Evolutionary conservation across 1,140 invertebrate species (phyloP), one percentile per base, ranked within the genome.

Genomic region (Papilio helenus): DNA sequence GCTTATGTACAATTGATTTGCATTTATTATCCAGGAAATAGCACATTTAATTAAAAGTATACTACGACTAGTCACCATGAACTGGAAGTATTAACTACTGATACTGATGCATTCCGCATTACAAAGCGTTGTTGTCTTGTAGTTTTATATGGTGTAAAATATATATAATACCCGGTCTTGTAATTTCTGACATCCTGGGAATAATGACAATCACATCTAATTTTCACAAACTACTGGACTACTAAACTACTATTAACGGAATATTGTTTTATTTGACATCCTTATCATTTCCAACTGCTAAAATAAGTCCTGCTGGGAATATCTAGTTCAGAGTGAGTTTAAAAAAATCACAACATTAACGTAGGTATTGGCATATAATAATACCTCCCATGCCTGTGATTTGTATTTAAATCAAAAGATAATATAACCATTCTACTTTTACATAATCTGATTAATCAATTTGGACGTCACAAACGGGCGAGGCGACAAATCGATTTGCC

Each of bases 21-120:
- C 61, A 68, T 68, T 68, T 68, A 68, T 68, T 68, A 68, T 68
- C 61, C 61, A 68, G 61, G 61, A 68, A 68, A 68, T 68, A 26
- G 61, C 26, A 18, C 61, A 68, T 7, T 61, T 34, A 68, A 68
- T 68, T 68, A 68, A 61, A 61, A 68, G 12, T 29, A 68, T 29
- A 14, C 26, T 68, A 61, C 26, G 26, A 18, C 61, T 68, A 68
- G 61, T 29, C 23, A 68, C 34, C 61, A 16, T 68, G 26, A 16
- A 29, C 26, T 29, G 14, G 4, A 29, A 68, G 23, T 68, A 68
- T 68, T 68, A 12, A 68, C 55, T 61, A 61, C 26, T 68, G 26
- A 29, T 61, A 26, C 26, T 34, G 26, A 16, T 65, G 58, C 58
- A 65, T 65, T 29, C 58, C 23, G 23, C 23, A 29, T 34, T 68